Base-by-base conservation (phyloP, 2,797 vertebrate genomes). In the Delichon dasypus region DNA sequence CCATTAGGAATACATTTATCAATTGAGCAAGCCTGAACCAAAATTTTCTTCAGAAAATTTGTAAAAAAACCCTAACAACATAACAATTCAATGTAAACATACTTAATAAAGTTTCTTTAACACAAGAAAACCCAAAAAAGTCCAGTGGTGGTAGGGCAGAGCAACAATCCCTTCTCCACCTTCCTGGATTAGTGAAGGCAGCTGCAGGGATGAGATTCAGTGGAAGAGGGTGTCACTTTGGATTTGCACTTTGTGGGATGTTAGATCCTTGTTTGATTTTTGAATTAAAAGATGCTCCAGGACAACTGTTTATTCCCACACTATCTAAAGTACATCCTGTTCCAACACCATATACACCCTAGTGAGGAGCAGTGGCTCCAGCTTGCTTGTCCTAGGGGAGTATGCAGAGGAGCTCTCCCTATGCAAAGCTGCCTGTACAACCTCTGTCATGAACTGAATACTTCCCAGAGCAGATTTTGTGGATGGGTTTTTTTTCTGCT, bases 231-330 rank as follows among this genome's bases (percentile, higher is more conserved):
- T 30, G 16, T 64, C 42, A 30, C 22, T 80, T 87, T 50, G 16
- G 75, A 77, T 88, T 85, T 88, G 8, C 54, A 36, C 75, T 88
- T 89, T 72, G 48, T 87, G 45, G 26, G 32, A 78, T 0, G 1
- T 53, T 88, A 73, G 80, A 73, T 90, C 70, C 17, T 86, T 86
- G 67, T 32, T 61, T 50, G 29, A 67, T 64, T 76, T 95, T 87
- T 67, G 47, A 66, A 88, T 84, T 88, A 34, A 48, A 93, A 81
- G 77, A 64, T 84, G 34, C 48, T 93, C 16, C 40, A 62, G 55
- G 38, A 70, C 19, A 73, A 50, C 80, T 76, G 36, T 61, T 90
- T 79, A 61, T 70, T 64, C 45, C 60, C 29, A 73, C 21, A 2
- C 25, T 80, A 29, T 47, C 66, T 82, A 38, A 72, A 91, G 53